Base-by-base conservation (phyloP, 2,888 invertebrate genomes). In the Caenorhabditis imperialis region DNA sequence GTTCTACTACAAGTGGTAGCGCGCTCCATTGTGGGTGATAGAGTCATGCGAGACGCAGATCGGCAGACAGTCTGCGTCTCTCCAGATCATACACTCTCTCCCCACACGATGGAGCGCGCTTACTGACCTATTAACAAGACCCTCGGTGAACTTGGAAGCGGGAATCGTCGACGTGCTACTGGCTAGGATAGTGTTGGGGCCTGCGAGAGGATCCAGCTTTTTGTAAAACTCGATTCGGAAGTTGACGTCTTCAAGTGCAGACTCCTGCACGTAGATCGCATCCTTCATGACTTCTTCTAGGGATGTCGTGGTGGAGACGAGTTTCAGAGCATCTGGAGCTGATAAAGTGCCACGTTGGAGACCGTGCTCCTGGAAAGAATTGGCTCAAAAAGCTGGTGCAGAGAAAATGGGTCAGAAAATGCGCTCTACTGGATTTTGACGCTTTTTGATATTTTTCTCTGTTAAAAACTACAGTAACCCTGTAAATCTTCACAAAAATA, bases 111-210 rank as follows among this genome's bases (percentile, higher is more conserved):
- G 1, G 38, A 22, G 16, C 18, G 3, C 18, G 18, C 3, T 14
- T 20, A 23, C 44, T 30, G 48, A 89, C 63, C 91, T 91, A 88
- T 96, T 93, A 83, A 92, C 92, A 71, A 98, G 89, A 40, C 92
- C 91, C 75, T 93, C 93, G 22, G 94, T 93, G 86, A 97, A 93
- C 48, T 92, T 89, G 0, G 97, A 96, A 0, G 96, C 95, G 72
- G 94, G 90, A 74, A 95, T 94, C 1, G 95, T 95, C 51, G 95
- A 96, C 0, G 96, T 95, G 0, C 97, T 97, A 84, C 95, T 95
- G 0, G 96, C 94, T 6, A 96, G 88, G 81, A 97, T 89, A 22
- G 85, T 85, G 8, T 58, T 45, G 7, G 63, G 50, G 0, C 38
- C 71, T 7, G 72, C 76, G 8, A 73, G 27, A 1, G 42, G 45